Conservation (phyloP, 2,113 vertebrate species). For the Progne subis region DNA sequence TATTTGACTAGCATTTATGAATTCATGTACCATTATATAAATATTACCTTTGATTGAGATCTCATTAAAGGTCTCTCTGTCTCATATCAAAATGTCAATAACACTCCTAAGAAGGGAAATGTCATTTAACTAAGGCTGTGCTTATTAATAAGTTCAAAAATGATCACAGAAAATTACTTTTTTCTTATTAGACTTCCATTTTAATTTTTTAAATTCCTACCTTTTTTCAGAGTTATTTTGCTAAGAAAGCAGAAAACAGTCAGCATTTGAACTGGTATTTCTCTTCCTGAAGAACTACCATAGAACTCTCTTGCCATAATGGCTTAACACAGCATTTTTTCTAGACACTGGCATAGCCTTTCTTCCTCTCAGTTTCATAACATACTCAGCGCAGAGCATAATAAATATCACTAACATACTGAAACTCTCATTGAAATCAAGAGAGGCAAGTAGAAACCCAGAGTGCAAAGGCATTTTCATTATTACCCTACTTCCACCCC, state of each 20-base stretch:
- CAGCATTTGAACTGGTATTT: neutral
- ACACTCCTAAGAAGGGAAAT: conserved; percentile 59
- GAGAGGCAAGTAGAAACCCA: neutral
- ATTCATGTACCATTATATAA: conserved; percentile 80
- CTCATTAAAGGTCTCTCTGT: conserved; percentile 68
- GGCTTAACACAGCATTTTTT: neutral
- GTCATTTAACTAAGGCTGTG: conserved; percentile 54
- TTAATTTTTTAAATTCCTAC: neutral
- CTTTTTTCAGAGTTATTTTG: neutral
- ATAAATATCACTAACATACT: neutral
- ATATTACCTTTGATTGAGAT: conserved; percentile 76
- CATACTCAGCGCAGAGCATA: neutral
- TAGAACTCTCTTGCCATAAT: neutral
- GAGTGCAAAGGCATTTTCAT: neutral
- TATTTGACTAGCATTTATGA: conserved; percentile 88
- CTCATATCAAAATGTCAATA: conserved; percentile 73
- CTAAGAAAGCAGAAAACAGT: neutral
- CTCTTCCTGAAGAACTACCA: neutral
- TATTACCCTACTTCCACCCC: neutral
- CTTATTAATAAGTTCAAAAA: conserved; percentile 59
- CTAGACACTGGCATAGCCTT: neutral
- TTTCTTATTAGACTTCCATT: conserved; percentile 10
- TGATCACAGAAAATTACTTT: conserved; percentile 31
- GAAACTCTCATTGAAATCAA: neutral
- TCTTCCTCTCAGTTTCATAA: neutral